These are phyloP conservation scores for Acanthurus tractus DNA, from an alignment of 2,797 vertebrate genomes.

Conservation along the genomic window DNA sequence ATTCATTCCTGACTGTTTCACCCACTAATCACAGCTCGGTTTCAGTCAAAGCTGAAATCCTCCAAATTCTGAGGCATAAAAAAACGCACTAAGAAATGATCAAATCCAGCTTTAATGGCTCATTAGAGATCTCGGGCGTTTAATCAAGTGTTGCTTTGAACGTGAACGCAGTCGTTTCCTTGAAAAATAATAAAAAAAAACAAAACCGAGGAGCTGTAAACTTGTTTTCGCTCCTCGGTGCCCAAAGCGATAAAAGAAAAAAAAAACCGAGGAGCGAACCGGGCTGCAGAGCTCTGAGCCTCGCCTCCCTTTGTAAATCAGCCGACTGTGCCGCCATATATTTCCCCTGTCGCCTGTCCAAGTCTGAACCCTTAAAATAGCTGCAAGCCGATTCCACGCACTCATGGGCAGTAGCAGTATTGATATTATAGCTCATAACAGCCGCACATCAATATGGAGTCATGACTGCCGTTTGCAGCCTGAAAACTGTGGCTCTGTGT, in stretches of 20 bases:
- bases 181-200: constrained; percentile 33
- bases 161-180: constrained; percentile 30
- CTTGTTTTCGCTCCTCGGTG: constrained; percentile 55
- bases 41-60: too few relatives aligned
- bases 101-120: not conserved
- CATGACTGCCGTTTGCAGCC: constrained; percentile 43
- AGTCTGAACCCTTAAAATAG: constrained; percentile 78
- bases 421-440: constrained; percentile 62
- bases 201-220: constrained; percentile 53
- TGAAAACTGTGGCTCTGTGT: not conserved
- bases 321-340: constrained; percentile 65
- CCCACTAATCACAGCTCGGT: not conserved
- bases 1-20: not conserved
- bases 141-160: constrained; percentile 35
- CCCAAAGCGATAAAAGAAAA: constrained; percentile 44
- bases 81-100: not conserved
- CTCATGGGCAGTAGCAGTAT: constrained; percentile 50
- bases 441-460: constrained; percentile 48
- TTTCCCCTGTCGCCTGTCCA: constrained; percentile 71
- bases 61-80: not conserved
- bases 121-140: constrained; percentile 14
- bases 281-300: constrained; percentile 57
- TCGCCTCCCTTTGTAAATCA: constrained; percentile 68
- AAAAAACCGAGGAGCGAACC: constrained; percentile 24
- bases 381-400: constrained; percentile 57